These are phyloP conservation scores for Sebastes steindachneri DNA, from an alignment of 2,797 vertebrate species.

Conservation along the genomic window DNA sequence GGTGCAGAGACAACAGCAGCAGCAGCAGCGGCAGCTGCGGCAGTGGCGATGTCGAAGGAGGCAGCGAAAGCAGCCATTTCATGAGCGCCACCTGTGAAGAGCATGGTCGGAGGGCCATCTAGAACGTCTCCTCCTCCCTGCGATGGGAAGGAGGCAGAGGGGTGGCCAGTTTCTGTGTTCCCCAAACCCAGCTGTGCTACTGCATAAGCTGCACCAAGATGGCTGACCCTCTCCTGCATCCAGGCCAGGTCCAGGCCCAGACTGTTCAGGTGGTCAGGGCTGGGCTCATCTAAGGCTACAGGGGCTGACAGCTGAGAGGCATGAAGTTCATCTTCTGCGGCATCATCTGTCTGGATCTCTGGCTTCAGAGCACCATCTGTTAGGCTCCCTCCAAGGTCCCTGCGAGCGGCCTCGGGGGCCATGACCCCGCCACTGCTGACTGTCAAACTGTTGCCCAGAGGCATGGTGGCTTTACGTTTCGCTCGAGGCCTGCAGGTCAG, in stretches of 20 bases:
- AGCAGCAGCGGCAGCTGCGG: neutral
- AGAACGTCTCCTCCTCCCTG: slow-evolving; percentile 60
- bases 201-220: slow-evolving; percentile 73
- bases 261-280: slow-evolving; percentile 60
- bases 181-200: slow-evolving; percentile 73
- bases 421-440: neutral
- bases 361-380: slow-evolving; percentile 56
- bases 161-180: slow-evolving; percentile 52
- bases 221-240: slow-evolving; percentile 78
- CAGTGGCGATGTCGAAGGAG: slow-evolving; percentile 69
- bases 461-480: slow-evolving; percentile 48
- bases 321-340: slow-evolving; percentile 34
- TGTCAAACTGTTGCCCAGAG: neutral
- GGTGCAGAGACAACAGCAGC: slow-evolving; percentile 18
- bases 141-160: slow-evolving; percentile 61
- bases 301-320: slow-evolving; percentile 38
- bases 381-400: slow-evolving; percentile 30
- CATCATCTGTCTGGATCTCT: slow-evolving; percentile 47
- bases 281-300: slow-evolving; percentile 47
- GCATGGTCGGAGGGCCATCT: slow-evolving; percentile 62
- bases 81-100: slow-evolving; percentile 64
- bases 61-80: slow-evolving; percentile 74
- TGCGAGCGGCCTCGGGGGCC: neutral
- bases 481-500: slow-evolving; percentile 59
- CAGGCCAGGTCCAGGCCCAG: slow-evolving; percentile 74